Evolutionary conservation across 2,113 vertebrate species (phyloP).

Genomic region (Semnornis frantzii): DNA sequence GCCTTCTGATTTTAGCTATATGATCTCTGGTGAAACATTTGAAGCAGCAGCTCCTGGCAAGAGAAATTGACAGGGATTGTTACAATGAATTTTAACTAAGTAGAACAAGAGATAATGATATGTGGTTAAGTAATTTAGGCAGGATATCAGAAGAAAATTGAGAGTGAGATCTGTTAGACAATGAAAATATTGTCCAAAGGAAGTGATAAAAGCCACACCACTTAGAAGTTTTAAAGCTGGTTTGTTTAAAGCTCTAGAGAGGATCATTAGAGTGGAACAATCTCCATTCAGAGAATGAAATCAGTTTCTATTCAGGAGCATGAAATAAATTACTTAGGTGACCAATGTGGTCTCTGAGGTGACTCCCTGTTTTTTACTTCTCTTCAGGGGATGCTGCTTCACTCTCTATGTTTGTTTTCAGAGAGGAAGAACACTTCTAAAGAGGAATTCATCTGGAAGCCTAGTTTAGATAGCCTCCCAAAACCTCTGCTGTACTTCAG

Average conservation of each 20-base stretch:
- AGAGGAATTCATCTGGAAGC: background rate
- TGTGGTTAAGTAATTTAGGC: constrained; percentile 40
- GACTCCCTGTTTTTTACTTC: background rate
- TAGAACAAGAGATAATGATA: constrained; percentile 44
- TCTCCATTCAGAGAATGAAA: constrained; percentile 5
- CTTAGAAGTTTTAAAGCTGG: constrained; percentile 42
- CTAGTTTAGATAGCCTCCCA: background rate
- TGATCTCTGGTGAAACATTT: constrained; percentile 12
- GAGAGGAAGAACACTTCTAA: background rate
- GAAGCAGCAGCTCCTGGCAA: constrained; percentile 30
- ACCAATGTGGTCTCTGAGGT: background rate
- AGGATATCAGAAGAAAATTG: constrained; percentile 46
- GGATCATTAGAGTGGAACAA: constrained; percentile 16
- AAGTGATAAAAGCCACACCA: constrained; percentile 52
- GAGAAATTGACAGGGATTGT: constrained; percentile 24
- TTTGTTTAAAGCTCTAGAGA: constrained; percentile 45
- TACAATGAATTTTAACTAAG: constrained; percentile 29
- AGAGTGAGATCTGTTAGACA: constrained; percentile 26
- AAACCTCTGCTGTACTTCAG: background rate
- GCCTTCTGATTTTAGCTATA: background rate
- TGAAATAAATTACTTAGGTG: background rate
- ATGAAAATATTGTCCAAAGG: constrained; percentile 60
- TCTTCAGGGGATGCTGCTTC: background rate
- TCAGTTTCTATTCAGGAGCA: background rate
- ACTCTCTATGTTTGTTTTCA: background rate